Conservation (phyloP, 1,140 invertebrate genomes). For the Ceratoteleas bidentatus region DNA sequence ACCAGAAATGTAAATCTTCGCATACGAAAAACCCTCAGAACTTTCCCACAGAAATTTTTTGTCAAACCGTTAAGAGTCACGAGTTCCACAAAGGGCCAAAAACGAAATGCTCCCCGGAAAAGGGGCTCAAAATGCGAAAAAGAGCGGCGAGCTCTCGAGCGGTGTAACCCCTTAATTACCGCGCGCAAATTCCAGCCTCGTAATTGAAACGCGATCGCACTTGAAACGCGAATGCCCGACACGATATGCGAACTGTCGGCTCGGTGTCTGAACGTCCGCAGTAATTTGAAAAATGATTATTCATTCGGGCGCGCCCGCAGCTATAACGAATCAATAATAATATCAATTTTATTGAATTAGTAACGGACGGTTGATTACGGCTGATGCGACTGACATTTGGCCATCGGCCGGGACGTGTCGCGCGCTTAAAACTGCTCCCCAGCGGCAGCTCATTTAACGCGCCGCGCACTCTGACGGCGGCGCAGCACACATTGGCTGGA, state of each 20-base stretch:
- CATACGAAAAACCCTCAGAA: too few relatives aligned
- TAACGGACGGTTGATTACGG: conserved; percentile 46
- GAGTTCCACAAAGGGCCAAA: too few relatives aligned
- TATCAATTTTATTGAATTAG: conserved; percentile 61
- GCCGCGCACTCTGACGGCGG: conserved; percentile 39
- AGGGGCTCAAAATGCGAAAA: background rate
- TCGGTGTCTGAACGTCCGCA: background rate
- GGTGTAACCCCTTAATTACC: background rate
- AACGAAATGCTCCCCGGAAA: background rate
- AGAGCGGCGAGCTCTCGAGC: too few relatives aligned
- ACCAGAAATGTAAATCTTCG: too few relatives aligned
- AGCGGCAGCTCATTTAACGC: conserved; percentile 58
- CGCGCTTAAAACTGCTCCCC: conserved; percentile 48
- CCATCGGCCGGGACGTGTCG: conserved; percentile 50
- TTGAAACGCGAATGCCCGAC: background rate
- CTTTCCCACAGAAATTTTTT: too few relatives aligned
- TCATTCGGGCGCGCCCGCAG: conserved; percentile 17
- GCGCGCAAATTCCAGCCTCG: background rate
- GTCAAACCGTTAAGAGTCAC: too few relatives aligned
- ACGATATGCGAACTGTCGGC: background rate
- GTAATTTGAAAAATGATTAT: conserved; percentile 32
- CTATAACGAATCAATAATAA: conserved; percentile 56
- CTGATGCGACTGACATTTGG: conserved; percentile 59
- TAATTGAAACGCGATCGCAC: background rate
- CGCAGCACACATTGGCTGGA: conserved; percentile 52